Evolutionary conservation across 2,113 vertebrate genomes (phyloP).

Genomic region (Peromyscus californicus): DNA sequence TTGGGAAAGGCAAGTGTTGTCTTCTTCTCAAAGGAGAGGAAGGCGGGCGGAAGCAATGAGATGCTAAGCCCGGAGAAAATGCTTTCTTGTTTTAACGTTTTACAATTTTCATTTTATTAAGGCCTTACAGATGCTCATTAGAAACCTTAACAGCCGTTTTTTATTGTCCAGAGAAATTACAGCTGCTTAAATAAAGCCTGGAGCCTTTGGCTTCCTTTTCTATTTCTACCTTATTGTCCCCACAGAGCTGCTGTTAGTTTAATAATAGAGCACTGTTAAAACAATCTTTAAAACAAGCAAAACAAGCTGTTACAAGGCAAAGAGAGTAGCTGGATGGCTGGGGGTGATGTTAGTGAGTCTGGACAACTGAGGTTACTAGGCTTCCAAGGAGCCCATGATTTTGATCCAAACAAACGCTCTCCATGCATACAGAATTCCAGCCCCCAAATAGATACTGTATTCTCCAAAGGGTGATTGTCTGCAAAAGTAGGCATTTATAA

Average conservation of each 20-base stretch:
- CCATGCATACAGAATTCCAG: neutral
- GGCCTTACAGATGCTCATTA: constrained; percentile 72
- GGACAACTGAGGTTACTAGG: constrained; percentile 37
- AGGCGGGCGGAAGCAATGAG: constrained; percentile 22
- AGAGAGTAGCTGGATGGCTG: constrained; percentile 44
- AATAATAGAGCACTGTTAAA: constrained; percentile 79
- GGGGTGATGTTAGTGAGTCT: constrained; percentile 45
- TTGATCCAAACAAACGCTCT: constrained; percentile 39
- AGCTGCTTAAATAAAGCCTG: constrained; percentile 78
- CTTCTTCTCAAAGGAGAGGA: constrained; percentile 49
- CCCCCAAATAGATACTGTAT: neutral
- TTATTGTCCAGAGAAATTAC: constrained; percentile 79
- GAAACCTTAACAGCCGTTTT: constrained; percentile 71
- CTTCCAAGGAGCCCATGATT: neutral
- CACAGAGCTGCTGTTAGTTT: constrained; percentile 79
- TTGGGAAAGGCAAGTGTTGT: constrained; percentile 38
- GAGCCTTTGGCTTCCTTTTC: constrained; percentile 76
- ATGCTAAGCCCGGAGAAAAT: constrained; percentile 58
- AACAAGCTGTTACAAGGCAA: constrained; percentile 74
- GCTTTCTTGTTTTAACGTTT: constrained; percentile 68
- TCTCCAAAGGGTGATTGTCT: constrained; percentile 32
- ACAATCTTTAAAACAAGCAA: constrained; percentile 80
- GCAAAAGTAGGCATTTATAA: constrained; percentile 39
- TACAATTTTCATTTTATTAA: constrained; percentile 60
- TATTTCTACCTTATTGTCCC: constrained; percentile 75